Base-by-base conservation (phyloP, 2,113 vertebrate species). In the Pollimyrus isidori region DNA sequence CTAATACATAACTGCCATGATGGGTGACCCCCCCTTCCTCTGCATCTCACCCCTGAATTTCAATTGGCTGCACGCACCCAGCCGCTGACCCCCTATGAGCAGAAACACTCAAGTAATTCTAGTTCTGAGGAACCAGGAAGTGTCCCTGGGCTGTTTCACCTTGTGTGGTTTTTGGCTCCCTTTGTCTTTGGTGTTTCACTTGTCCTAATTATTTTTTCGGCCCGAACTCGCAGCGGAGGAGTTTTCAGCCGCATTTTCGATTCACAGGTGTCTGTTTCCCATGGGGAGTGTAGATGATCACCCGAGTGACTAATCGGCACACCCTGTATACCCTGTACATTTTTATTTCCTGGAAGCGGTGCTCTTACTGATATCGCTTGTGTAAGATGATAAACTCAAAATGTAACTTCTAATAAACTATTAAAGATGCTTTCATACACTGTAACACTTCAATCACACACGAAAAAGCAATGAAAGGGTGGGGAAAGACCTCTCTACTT, bases 231-330 rank as follows among this genome's bases (percentile, higher is more conserved):
- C 84, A 90, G 50, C 30, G 30, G 48, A 80, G 89, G 62, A 80
- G 42, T 46, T 46, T 62, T 26, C 15, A 45, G 30, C 50, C 49
- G 35, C 26, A 21, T 80, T 80, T 90, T 87, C 58, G 42, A 45
- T 65, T 87, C 73, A 39, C 85, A 87, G 89, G 85, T 87, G 48
- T 87, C 86, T 90, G 17, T 90, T 53, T n/a, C 23, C 26, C 23
- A 13, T 39, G 39, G 48, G 49, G 42, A 80, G 48, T 21, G 21
- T 87, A 80, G 82, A 13, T 42, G 23, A 50, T 69, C 56, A 10
- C 11, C 56, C 48, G 53, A 65, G 69, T 86, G 56, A 56, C 35
- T 30, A 26, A 13, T 69, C 26, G 56, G 17, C 42, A 19, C 49
- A 87, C 85, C 30, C 48, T 87, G 23, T 2, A 52, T 35, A 87